Percentiles rank a stretch among this genome's conserved stretches.
Conservation (phyloP, 2,113 vertebrate genomes). For the Peromyscus leucopus region DNA sequence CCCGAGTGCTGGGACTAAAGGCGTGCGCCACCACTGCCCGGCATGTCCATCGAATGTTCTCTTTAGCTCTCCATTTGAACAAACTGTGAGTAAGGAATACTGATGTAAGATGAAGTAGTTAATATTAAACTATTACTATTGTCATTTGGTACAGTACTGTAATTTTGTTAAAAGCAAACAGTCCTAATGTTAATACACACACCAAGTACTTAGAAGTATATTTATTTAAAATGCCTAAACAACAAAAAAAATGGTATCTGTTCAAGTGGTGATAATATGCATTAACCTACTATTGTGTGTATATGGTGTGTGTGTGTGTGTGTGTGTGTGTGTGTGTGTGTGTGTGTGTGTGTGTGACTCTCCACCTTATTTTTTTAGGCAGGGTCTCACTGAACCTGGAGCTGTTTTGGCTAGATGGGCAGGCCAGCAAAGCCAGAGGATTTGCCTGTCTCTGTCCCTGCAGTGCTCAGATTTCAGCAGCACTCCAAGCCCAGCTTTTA, state of each 20-base stretch:
- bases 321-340: background rate
- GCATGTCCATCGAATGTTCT: background rate
- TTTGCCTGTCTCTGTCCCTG: background rate
- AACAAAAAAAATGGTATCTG: background rate
- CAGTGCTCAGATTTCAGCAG: background rate
- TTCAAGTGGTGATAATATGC: background rate
- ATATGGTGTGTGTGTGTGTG: background rate
- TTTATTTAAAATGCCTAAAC: slow-evolving; percentile 37
- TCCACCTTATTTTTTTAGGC: background rate
- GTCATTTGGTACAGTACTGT: background rate
- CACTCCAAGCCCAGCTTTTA: background rate
- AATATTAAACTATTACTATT: background rate
- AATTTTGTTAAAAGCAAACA: background rate
- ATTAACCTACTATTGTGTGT: background rate
- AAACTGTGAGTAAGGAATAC: background rate
- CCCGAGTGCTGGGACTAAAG: no score
- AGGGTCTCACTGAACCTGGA: background rate
- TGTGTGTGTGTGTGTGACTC: background rate
- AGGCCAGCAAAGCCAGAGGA: background rate
- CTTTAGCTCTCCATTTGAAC: background rate
- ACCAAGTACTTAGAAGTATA: background rate
- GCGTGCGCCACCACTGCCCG: no score
- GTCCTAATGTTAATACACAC: background rate
- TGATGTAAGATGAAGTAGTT: background rate
- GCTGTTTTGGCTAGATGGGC: background rate